Base-by-base conservation (phyloP, 2,888 invertebrate genomes). In the Leucophenga montana region DNA sequence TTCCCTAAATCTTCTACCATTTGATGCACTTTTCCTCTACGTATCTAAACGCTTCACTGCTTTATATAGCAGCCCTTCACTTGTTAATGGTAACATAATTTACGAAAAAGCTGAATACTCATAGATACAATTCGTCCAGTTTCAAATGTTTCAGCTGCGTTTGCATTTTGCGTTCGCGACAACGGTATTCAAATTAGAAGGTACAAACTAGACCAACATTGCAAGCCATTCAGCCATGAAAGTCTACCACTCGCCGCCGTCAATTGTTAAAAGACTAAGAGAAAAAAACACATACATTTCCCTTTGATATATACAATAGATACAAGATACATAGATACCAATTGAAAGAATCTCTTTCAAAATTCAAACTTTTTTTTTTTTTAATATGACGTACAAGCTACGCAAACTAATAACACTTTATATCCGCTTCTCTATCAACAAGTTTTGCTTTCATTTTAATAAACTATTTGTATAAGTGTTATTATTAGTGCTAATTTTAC, bases 31-130 rank as follows among this genome's bases (percentile, higher is more conserved):
- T 54, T 18, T 54, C 54, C n/a, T n/a, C 22, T 57, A 13, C 57
- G 22, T 39, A 39, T 27, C n/a, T 57, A 31, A 57, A 61, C 44
- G 61, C 61, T 61, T 61, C 39, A 61, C 33, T 61, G 61, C 33
- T 16, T 39, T 16, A 16, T 8, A 39, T 39, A 5, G 1, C 9
- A 39, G 18, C 61, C 61, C 61, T 61, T 61, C 61, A 61, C 61
- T 61, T 61, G 39, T 39, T 61, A 61, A 61, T 61, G 39, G 9
- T 11, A n/a, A 39, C 39, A 39, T 39, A 39, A 39, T 39, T 39
- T 39, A 39, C 39, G 4, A 8, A 39, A 39, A 39, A 39, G 4
- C 39, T 39, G 8, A 39, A 39, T 39, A 39, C 8, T 39, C 39
- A 39, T 39, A 39, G 61, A 61, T 39, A 22, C 22, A 61, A 8